Base-by-base conservation (phyloP, 2,113 vertebrate genomes). In the Takifugu flavidus region DNA sequence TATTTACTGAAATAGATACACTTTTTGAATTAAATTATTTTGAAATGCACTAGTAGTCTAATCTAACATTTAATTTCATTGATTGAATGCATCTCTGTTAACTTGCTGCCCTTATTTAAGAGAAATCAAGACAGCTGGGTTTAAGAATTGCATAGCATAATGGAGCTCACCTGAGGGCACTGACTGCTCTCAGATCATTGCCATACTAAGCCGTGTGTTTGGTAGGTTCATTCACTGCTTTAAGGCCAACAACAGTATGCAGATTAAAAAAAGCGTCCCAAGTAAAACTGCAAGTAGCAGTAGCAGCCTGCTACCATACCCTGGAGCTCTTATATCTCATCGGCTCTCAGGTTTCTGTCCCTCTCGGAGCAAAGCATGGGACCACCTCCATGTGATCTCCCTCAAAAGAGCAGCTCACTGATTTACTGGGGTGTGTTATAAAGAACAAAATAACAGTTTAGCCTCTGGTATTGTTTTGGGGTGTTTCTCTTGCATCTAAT, bases 401-500 rank as follows among this genome's bases (percentile, higher is more conserved):
- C 47, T 14, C 25, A 28, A 58, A 51, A 68, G 62, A 70, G 13
- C 31, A 56, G 56, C 64, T 25, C 44, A 59, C 62, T 31, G 56
- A 57, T 70, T 72, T 56, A 56, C 65, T 77, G 0, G 53, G 52
- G 44, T 65, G 26, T 63, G 45, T 27, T 79, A 70, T 55, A 70
- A 60, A 28, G 63, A 74, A 60, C 53, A 34, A 51, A 56, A 45
- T 46, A 65, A 53, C 67, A 71, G 67, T 75, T 82, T 66, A 70
- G 74, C 70, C 65, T 27, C 13, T 1, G 47, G 69, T 57, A 25
- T 54, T 58, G 51, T 70, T 53, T 73, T 65, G 47, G 49, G 56
- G 69, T 74, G 71, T 51, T 74, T 82, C 81, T 79, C 83, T 25
- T 52, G 78, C 78, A 83, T 74, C 80, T 72, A 76, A 87, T 84